Percentiles rank a stretch among this genome's conserved stretches.
These are phyloP conservation scores for Rhegmatorhina hoffmannsi DNA, from an alignment of 2,113 vertebrate genomes.

Conservation along the genomic window DNA sequence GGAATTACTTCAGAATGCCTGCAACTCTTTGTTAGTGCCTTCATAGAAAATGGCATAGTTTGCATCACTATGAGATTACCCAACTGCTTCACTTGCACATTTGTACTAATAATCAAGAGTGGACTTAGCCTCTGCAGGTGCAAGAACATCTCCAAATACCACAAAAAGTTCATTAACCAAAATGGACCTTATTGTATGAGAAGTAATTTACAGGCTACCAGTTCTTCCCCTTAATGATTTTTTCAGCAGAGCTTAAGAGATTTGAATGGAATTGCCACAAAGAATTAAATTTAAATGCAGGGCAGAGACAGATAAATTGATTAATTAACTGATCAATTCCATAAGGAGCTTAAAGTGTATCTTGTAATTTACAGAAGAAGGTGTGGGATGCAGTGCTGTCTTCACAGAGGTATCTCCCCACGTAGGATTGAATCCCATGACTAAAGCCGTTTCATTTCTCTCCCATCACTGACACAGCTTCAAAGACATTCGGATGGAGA, in stretches of 20 bases:
- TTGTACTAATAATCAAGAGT: constrained; percentile 5
- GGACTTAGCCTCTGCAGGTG: constrained; percentile 5
- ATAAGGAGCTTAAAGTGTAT: neutral
- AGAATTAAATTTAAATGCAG: constrained; percentile 32
- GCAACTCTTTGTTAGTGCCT: constrained; percentile 5
- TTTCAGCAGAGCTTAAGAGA: constrained; percentile 14
- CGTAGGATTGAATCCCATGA: neutral
- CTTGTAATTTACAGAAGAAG: constrained; percentile 9
- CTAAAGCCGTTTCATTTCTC: constrained; percentile 20
- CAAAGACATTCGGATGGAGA: neutral
- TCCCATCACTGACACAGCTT: neutral
- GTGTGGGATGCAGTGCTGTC: neutral
- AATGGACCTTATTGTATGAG: neutral
- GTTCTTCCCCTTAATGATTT: neutral
- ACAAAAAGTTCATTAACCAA: neutral
- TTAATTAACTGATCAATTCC: constrained; percentile 61
- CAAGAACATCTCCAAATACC: constrained; percentile 1
- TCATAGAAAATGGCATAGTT: constrained; percentile 8
- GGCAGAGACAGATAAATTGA: constrained; percentile 49
- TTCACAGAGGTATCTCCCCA: neutral
- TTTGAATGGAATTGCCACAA: constrained; percentile 8
- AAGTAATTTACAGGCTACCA: neutral
- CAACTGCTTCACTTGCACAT: constrained; percentile 25
- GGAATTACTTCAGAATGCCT: constrained; percentile 7
- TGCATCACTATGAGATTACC: neutral